Percentiles rank a stretch among this genome's conserved stretches.
Evolutionary conservation across 2,888 invertebrate genomes (phyloP).

Genomic region (Drymonia ruficornis): DNA sequence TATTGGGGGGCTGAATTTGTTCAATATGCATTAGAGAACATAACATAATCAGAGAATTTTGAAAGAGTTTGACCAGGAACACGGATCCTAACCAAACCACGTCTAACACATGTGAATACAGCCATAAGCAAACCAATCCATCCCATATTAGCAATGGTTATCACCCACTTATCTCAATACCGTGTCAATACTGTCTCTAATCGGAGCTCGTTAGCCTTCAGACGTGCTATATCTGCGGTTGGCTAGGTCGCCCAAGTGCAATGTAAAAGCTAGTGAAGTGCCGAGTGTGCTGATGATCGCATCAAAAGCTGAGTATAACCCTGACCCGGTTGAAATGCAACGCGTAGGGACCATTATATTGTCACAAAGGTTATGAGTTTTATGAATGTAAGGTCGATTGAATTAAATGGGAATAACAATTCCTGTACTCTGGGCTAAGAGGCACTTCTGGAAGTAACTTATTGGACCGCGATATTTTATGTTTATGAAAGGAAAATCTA

Average conservation of each 20-base stretch:
- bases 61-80: no score
- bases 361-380: neutral
- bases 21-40: no score
- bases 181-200: neutral
- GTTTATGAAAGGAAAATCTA: no score
- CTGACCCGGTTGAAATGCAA: slow-evolving; percentile 2
- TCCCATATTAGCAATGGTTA: neutral
- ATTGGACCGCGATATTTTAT: no score
- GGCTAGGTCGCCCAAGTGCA: slow-evolving; percentile 4
- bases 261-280: neutral
- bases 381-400: neutral
- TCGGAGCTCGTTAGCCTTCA: slow-evolving; percentile 1
- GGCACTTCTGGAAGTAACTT: no score
- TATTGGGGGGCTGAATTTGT: no score
- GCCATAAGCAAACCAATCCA: neutral
- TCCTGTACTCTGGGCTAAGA: no score
- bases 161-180: neutral
- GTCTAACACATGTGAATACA: neutral
- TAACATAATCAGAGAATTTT: no score
- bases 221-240: neutral
- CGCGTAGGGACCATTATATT: slow-evolving; percentile 3
- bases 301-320: slow-evolving; percentile 1
- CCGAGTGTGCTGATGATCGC: neutral
- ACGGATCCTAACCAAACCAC: neutral
- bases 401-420: neutral